Base-by-base conservation (phyloP, 2,797 vertebrate genomes). In the Fistularia tabacaria region DNA sequence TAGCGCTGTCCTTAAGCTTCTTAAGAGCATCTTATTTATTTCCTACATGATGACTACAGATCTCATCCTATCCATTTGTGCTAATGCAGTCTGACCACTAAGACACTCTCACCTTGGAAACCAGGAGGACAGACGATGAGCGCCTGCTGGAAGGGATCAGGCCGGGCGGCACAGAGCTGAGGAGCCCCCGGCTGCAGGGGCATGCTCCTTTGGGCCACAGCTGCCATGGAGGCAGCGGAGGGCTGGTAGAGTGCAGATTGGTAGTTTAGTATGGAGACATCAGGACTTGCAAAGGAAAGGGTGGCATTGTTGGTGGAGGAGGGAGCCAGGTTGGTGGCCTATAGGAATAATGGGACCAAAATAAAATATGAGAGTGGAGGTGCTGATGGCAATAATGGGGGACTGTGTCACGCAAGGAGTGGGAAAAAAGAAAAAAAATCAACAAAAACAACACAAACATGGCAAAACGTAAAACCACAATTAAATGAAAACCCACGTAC, bases 111-210 rank as follows among this genome's bases (percentile, higher is more conserved):
- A 99, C 97, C 97, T 96, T 99, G 97, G 91, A 99, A 99, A 86
- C 93, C 91, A n/a, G 97, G 95, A 7, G 97, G 97, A 85, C 97
- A 99, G 83, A 99, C 97, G 25, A 99, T 99, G 86, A 99, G 94
- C 1, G 97, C 97, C 91, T 99, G 97, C 91, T 99, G 97, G 91
- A 98, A 96, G 88, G 97, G 96, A 90, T 99, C 97, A 0, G 97
- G 93, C 55, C 97, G 93, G 79, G 91, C 86, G 37, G 95, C 91
- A 62, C 97, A 98, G 77, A 99, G 94, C 90, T 96, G 96, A 56
- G 97, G 91, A 6, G 94, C 91, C 64, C 92, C 93, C 0, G 95
- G 92, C 91, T 97, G 97, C 80, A 99, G 89, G 67, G 96, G 94
- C 93, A 99, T 93, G 83, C 92, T 96, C 90, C 96, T 91, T 85